Evolutionary conservation across 2,888 invertebrate genomes (phyloP), one percentile per base, ranked within the genome.

Genomic region (Anorthoa munda): DNA sequence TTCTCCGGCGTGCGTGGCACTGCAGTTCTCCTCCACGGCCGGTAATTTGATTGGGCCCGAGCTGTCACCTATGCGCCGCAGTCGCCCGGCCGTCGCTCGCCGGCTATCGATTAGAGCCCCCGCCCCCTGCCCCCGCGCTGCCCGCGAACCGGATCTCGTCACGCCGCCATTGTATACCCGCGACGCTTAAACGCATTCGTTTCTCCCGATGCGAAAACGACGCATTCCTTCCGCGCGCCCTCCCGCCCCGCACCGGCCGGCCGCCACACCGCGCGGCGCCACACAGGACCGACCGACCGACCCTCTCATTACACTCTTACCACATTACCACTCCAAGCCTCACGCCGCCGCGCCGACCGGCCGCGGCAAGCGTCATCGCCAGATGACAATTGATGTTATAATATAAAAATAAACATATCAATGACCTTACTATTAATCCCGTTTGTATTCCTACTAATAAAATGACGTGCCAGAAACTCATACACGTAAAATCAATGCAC

Each of bases 131-230:
- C 93, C 93, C 94, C 94, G 91, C 93, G 91, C 92, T 93, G 92
- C 94, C 95, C 95, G 95, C 95, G 96, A 95, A 95, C 96, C 96
- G 96, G 96, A 95, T 96, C 95, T 96, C 96, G 96, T 96, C 96
- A 95, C 96, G 95, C 95, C 95, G 96, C 96, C 95, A 95, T 96
- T 96, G 96, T 96, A 94, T 96, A 95, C 95, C 95, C 95, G 95
- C 96, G 96, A 95, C 95, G 95, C 96, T 96, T 96, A 95, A 95
- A 95, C 96, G 96, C 96, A 96, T 96, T 96, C 96, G 96, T 96
- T 96, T 96, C 96, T 96, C 96, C 96, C 95, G 95, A 96, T 96
- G 96, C 96, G 96, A 96, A 96, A 96, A 96, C 96, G 96, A 96
- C 96, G 96, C 96, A 96, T 96, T 96, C 96, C 96, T 96, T 96